phyloP scores from a whole-genome alignment of 2,888 invertebrate species.

The Torymus tubicola region DNA sequence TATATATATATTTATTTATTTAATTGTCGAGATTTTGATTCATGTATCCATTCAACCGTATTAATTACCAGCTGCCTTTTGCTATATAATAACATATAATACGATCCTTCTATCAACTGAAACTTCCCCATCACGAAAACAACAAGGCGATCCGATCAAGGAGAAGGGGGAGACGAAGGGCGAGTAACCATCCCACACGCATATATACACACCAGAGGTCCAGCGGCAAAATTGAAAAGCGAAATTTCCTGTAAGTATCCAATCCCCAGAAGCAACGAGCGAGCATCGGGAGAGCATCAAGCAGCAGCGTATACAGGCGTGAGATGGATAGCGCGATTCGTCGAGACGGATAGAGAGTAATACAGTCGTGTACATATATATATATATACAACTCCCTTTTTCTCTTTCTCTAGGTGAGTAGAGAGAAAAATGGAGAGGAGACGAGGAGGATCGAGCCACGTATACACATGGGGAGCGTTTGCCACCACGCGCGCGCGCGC shows the following conservation, averaged over 20 bases:
- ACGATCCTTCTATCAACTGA: no score
- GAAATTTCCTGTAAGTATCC: conserved; percentile 47
- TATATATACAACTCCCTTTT: conserved; percentile 19
- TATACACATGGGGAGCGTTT: neutral
- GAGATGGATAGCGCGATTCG: conserved; percentile 41
- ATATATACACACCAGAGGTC: neutral
- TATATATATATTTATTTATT: no score
- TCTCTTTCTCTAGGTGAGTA: neutral
- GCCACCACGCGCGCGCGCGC: neutral
- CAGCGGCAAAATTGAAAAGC: conserved; percentile 43
- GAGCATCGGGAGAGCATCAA: conserved; percentile 4
- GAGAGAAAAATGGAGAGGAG: conserved; percentile 14
- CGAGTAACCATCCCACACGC: no score
- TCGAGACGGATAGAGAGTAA: conserved; percentile 47
- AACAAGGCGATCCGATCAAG: no score
- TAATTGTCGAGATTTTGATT: no score
- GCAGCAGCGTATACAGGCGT: neutral
- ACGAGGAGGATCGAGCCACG: neutral
- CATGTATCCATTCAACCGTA: no score
- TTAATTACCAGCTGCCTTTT: no score
- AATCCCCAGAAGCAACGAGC: conserved; percentile 35
- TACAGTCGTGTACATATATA: conserved; percentile 30
- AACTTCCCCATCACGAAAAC: no score
- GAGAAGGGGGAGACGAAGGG: no score
- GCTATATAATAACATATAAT: no score